Evolutionary conservation across 1,140 invertebrate genomes (phyloP).

Genomic region (Lepidostoma basale): DNA sequence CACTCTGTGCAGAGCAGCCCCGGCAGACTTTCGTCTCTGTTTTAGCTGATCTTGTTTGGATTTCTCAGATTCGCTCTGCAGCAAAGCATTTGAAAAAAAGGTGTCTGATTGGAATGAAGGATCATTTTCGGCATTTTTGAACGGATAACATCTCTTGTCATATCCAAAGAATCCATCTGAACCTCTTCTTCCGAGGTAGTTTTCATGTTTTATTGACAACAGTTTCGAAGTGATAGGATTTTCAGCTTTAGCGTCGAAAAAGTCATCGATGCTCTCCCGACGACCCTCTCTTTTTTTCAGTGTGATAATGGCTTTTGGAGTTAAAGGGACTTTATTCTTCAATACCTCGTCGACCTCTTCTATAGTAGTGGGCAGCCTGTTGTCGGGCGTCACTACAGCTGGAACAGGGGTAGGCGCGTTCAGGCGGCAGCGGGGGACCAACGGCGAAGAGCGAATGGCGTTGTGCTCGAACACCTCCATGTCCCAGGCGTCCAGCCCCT

Average conservation of each 20-base stretch:
- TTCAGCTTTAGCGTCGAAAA: slow-evolving; percentile 39
- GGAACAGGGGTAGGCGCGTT: slow-evolving; percentile 15
- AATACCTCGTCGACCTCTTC: slow-evolving; percentile 33
- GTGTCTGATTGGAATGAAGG: slow-evolving; percentile 32
- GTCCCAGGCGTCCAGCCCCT: slow-evolving; percentile 50
- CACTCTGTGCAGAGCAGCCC: slow-evolving; percentile 21
- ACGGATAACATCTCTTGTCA: slow-evolving; percentile 25
- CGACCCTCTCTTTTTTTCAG: slow-evolving; percentile 21
- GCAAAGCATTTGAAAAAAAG: slow-evolving; percentile 38
- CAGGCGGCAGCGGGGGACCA: slow-evolving; percentile 26
- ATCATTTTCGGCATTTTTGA: slow-evolving; percentile 16
- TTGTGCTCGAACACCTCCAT: slow-evolving; percentile 46
- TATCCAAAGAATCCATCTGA: slow-evolving; percentile 36
- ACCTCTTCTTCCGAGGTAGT: slow-evolving; percentile 31
- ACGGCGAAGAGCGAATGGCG: slow-evolving; percentile 20
- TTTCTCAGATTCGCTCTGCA: slow-evolving; percentile 32
- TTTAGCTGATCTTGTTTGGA: neutral
- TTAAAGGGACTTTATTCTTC: slow-evolving; percentile 1
- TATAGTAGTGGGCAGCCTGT: slow-evolving; percentile 8
- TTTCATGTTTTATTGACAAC: neutral
- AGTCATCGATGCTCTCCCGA: slow-evolving; percentile 42
- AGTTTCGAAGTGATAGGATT: slow-evolving; percentile 7
- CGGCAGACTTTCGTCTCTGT: slow-evolving; percentile 18
- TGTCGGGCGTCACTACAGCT: neutral
- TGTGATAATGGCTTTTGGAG: neutral